A percentile compares a stretch with the other conserved stretches of the same genome.
These are phyloP conservation scores for Homarus americanus DNA, from an alignment of 1,140 invertebrate species.

Conservation along the genomic window DNA sequence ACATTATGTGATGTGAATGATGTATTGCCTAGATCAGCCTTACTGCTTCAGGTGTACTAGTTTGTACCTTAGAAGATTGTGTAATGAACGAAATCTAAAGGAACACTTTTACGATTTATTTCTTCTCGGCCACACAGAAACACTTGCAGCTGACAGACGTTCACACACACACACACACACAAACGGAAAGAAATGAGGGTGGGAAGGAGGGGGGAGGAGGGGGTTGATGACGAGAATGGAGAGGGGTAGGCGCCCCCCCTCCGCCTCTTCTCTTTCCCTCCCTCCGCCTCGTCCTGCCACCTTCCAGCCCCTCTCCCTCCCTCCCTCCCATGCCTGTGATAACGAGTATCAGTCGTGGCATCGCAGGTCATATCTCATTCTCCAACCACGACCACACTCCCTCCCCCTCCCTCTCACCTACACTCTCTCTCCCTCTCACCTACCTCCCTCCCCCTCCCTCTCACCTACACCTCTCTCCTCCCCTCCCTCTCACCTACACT, in stretches of 20 bases:
- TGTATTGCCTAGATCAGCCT: not conserved
- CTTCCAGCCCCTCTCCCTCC: not conserved
- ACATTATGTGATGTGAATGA: not conserved
- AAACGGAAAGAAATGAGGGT: too few relatives aligned
- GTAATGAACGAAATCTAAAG: too few relatives aligned
- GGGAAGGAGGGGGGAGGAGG: too few relatives aligned
- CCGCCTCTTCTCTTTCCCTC: not conserved
- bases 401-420: not conserved
- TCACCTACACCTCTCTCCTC: not conserved
- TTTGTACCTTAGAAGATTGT: too few relatives aligned
- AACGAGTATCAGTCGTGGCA: not conserved
- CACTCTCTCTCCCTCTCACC: not conserved
- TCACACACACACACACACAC: not conserved
- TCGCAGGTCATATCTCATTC: not conserved
- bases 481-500: not conserved
- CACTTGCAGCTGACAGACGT: too few relatives aligned
- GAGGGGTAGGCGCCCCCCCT: not conserved
- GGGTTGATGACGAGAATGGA: too few relatives aligned
- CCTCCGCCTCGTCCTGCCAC: not conserved
- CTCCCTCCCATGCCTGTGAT: not conserved
- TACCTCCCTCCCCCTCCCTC: not conserved
- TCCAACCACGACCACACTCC: not conserved
- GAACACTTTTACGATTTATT: too few relatives aligned
- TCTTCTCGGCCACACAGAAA: too few relatives aligned
- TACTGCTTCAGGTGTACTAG: too few relatives aligned